Percentiles rank a stretch among this genome's conserved stretches.
Evolutionary conservation across 1,140 invertebrate genomes (phyloP).

Genomic region (Colletes latitarsis): DNA sequence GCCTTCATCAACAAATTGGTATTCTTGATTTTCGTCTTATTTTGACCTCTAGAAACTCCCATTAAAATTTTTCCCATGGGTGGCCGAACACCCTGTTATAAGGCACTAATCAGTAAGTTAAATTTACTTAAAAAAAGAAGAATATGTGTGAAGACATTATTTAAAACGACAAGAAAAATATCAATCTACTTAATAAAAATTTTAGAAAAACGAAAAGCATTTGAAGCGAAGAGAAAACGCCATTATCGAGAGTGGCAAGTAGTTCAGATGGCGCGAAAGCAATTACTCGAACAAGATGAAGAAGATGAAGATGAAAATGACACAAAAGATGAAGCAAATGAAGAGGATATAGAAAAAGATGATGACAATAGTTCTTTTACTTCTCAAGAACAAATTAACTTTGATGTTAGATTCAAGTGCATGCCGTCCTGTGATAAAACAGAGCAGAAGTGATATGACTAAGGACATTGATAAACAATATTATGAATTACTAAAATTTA

Average conservation of each 20-base stretch:
- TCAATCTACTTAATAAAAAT: constrained; percentile 36
- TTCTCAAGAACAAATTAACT: constrained; percentile 85
- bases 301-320: constrained; percentile 90
- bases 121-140: background rate
- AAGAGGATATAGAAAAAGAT: constrained; percentile 77
- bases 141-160: constrained; percentile 11
- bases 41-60: no score
- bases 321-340: constrained; percentile 76
- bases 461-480: constrained; percentile 27
- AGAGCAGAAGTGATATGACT: constrained; percentile 56
- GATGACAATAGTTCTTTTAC: constrained; percentile 81
- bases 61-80: no score
- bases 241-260: constrained; percentile 99
- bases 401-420: constrained; percentile 72
- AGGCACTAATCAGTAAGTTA: background rate
- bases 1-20: no score
- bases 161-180: background rate
- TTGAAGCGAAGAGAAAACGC: constrained; percentile 95
- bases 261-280: constrained; percentile 93
- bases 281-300: constrained; percentile 94
- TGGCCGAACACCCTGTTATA: no score
- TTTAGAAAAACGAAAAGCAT: constrained; percentile 87
- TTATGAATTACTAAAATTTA: constrained; percentile 28
- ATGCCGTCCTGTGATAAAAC: constrained; percentile 74
- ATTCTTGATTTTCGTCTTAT: no score